phyloP scores from a whole-genome alignment of 2,888 invertebrate genomes.

The Watsonalla cultraria region DNA sequence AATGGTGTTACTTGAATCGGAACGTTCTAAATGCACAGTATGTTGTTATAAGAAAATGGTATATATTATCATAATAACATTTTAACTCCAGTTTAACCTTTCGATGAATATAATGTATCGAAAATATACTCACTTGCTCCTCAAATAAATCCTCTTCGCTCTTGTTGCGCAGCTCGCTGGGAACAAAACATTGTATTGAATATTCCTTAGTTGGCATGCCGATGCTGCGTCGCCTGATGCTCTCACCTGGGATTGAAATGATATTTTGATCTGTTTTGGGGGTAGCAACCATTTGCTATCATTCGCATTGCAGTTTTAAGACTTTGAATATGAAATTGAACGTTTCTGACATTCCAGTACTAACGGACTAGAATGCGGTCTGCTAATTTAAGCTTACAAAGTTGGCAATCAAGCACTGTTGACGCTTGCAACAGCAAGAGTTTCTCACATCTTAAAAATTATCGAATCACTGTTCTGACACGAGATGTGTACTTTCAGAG shows the following conservation, averaged over 20 bases:
- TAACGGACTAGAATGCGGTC: too few species aligned
- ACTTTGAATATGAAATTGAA: not conserved
- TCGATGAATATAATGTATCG: too few species aligned
- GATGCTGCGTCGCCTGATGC: conserved; percentile 28
- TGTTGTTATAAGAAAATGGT: too few species aligned
- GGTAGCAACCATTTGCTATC: not conserved
- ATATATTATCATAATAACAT: not conserved
- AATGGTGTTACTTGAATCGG: too few species aligned
- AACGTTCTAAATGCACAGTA: too few species aligned
- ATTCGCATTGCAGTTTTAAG: not conserved
- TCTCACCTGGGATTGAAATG: conserved; percentile 26
- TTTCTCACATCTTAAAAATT: too few species aligned
- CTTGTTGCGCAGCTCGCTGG: conserved; percentile 19
- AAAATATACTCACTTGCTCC: conserved; percentile 32
- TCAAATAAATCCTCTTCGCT: conserved; percentile 28
- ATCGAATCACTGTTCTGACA: too few species aligned
- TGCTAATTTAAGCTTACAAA: too few species aligned
- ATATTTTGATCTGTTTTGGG: conserved; percentile 4
- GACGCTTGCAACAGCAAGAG: too few species aligned
- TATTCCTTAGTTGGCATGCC: conserved; percentile 24
- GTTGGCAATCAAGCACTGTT: too few species aligned
- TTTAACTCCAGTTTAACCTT: not conserved
- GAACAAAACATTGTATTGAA: conserved; percentile 25
- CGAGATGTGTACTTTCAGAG: not conserved
- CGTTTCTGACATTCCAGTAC: not conserved